phyloP scores from a whole-genome alignment of 2,113 vertebrate genomes.

The Xerus inauris region DNA sequence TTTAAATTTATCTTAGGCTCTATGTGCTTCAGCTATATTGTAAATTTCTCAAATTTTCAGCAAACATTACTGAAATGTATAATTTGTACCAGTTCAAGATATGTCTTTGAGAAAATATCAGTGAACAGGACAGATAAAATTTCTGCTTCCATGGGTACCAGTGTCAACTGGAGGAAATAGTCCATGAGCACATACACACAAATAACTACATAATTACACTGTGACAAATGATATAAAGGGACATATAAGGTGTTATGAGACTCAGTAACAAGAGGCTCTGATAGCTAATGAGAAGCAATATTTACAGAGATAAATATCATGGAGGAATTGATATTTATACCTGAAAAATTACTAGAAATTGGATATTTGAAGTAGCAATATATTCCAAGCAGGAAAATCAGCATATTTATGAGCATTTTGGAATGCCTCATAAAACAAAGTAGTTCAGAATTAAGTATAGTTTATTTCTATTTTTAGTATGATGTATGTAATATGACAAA shows the following conservation, averaged over 20 bases:
- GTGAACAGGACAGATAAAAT: background rate
- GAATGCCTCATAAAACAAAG: background rate
- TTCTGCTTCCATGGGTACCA: background rate
- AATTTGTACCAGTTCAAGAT: background rate
- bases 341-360: conserved; percentile 39
- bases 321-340: conserved; percentile 22
- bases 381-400: background rate
- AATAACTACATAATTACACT: background rate
- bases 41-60: background rate
- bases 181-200: background rate
- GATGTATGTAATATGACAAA: background rate
- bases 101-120: background rate
- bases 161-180: background rate
- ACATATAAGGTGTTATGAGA: background rate
- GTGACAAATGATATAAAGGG: background rate
- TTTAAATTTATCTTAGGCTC: background rate
- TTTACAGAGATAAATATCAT: conserved; percentile 39
- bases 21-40: background rate
- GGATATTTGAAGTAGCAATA: background rate
- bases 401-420: background rate
- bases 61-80: background rate
- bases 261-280: background rate
- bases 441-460: background rate
- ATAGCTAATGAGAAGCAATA: conserved; percentile 9
- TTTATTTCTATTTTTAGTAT: background rate